phyloP scores from a whole-genome alignment of 2,888 invertebrate species.

The Drosophila niveifrons region DNA sequence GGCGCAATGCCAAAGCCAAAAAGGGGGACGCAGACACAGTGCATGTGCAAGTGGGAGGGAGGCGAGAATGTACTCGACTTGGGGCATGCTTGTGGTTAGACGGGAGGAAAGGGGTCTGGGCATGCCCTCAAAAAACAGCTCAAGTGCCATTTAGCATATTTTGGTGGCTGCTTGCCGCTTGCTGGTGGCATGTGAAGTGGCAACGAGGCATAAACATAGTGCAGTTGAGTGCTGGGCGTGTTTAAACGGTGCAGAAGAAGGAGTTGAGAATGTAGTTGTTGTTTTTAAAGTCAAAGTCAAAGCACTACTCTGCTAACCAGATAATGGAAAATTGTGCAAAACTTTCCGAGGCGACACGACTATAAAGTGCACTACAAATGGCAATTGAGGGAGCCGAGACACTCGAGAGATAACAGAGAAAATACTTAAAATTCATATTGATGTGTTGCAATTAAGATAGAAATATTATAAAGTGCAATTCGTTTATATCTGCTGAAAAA shows the following conservation, averaged over 20 bases:
- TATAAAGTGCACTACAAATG: slow-evolving; percentile 4
- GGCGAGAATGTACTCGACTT: background rate
- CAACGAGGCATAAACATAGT: slow-evolving; percentile 10
- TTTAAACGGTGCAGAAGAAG: background rate
- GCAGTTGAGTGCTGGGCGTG: slow-evolving; percentile 15
- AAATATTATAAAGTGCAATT: too few species aligned
- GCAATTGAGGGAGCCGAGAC: background rate
- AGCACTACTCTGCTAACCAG: slow-evolving; percentile 37
- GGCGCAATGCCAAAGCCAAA: slow-evolving; percentile 59
- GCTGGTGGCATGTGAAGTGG: slow-evolving; percentile 37
- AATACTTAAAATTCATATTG: background rate
- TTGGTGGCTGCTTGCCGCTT: slow-evolving; percentile 31
- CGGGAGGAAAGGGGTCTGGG: slow-evolving; percentile 1
- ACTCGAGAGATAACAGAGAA: background rate
- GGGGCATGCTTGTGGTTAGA: background rate
- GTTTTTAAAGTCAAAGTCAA: slow-evolving; percentile 43
- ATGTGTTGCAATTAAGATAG: background rate
- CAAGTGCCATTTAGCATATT: slow-evolving; percentile 75
- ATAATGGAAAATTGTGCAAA: slow-evolving; percentile 28
- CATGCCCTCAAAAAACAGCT: slow-evolving; percentile 37
- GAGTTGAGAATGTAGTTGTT: background rate
- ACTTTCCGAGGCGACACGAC: background rate
- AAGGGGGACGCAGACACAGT: slow-evolving; percentile 21
- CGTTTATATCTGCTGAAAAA: too few species aligned
- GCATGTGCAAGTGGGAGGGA: background rate